A percentile compares a stretch with the other conserved stretches of the same genome.
These are phyloP conservation scores for Euura lappo DNA, from an alignment of 1,140 invertebrate genomes.

Conservation along the genomic window DNA sequence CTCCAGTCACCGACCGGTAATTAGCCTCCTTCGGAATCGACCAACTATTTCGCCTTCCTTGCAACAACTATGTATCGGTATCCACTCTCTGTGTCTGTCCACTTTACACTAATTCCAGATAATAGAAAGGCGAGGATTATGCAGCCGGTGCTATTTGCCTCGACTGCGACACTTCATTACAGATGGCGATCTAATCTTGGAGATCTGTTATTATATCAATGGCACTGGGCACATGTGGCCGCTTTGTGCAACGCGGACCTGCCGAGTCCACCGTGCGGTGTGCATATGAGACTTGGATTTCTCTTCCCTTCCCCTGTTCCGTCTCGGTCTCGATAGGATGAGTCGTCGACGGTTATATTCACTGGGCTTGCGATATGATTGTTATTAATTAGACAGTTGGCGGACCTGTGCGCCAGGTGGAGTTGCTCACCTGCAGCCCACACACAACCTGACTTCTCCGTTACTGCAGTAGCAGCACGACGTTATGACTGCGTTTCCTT, in stretches of 20 bases:
- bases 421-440: slow-evolving; percentile 48
- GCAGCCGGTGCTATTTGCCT: not conserved
- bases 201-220: not conserved
- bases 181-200: not conserved
- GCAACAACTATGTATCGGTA: not conserved
- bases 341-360: slow-evolving; percentile 3
- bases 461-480: not conserved
- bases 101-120: not conserved
- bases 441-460: slow-evolving; percentile 7
- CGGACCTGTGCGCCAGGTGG: slow-evolving; percentile 43
- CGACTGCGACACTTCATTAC: not conserved
- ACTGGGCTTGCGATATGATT: slow-evolving; percentile 36
- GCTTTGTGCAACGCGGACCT: not conserved
- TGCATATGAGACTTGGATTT: too few relatives aligned
- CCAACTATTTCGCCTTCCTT: too few relatives aligned
- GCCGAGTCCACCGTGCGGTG: not conserved
- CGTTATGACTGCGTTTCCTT: slow-evolving; percentile 23
- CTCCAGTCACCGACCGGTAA: not conserved
- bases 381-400: slow-evolving; percentile 54
- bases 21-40: not conserved
- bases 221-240: not conserved
- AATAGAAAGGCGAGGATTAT: not conserved
- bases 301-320: too few relatives aligned
- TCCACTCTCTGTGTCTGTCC: not conserved
- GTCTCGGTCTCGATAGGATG: too few relatives aligned